These are phyloP conservation scores for Salpingus planirostris DNA, from an alignment of 2,888 invertebrate species.

Conservation along the genomic window DNA sequence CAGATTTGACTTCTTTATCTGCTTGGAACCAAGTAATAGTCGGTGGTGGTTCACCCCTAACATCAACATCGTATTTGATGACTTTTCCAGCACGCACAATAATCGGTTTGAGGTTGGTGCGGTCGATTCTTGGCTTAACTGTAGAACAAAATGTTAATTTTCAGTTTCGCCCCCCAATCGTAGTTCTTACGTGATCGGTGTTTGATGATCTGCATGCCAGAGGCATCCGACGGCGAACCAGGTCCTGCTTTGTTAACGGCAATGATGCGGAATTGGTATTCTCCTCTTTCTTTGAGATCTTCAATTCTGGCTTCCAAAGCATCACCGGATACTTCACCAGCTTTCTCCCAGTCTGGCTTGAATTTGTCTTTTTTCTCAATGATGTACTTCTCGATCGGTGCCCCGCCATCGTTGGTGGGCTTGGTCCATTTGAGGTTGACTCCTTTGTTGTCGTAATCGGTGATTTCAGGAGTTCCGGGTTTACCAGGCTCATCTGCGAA, in stretches of 20 bases:
- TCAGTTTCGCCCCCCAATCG: no score
- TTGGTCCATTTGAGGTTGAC: slow-evolving; percentile 87
- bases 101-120: slow-evolving; percentile 84
- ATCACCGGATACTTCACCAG: slow-evolving; percentile 71
- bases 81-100: slow-evolving; percentile 86
- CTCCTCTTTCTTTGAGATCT: slow-evolving; percentile 81
- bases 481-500: slow-evolving; percentile 71
- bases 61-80: slow-evolving; percentile 87
- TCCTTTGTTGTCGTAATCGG: slow-evolving; percentile 89
- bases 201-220: slow-evolving; percentile 80
- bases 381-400: slow-evolving; percentile 86
- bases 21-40: slow-evolving; percentile 84
- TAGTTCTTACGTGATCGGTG: slow-evolving; percentile 72
- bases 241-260: slow-evolving; percentile 92
- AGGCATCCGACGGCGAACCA: slow-evolving; percentile 83
- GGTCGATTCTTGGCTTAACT: slow-evolving; percentile 97
- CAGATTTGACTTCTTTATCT: slow-evolving; percentile 64
- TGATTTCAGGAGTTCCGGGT: slow-evolving; percentile 85
- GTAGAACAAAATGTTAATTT: slow-evolving; percentile 20
- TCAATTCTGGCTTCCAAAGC: slow-evolving; percentile 68
- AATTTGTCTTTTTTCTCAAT: slow-evolving; percentile 84
- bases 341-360: slow-evolving; percentile 84
- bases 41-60: slow-evolving; percentile 93
- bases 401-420: slow-evolving; percentile 83
- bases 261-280: slow-evolving; percentile 84